Conservation (phyloP, 1,140 invertebrate genomes). For the Eciton burchellii region DNA sequence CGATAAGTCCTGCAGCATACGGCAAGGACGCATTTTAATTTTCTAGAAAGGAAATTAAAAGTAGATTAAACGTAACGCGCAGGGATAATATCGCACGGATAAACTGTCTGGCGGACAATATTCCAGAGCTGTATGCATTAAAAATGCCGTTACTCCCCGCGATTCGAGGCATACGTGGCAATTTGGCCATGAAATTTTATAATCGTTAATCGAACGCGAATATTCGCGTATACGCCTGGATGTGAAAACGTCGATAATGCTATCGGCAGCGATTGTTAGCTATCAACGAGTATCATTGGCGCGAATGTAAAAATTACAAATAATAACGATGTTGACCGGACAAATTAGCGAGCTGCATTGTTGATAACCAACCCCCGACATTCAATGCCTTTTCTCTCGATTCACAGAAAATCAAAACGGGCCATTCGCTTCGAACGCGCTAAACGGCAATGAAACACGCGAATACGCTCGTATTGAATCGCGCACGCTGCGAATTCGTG, state of each 20-base stretch:
- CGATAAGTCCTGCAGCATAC: background rate
- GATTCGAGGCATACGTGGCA: background rate
- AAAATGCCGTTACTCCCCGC: background rate
- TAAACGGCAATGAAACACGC: conserved; percentile 63
- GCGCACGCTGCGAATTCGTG: conserved; percentile 42
- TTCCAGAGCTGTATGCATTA: background rate
- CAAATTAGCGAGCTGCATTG: conserved; percentile 58
- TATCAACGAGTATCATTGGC: background rate
- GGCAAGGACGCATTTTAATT: background rate
- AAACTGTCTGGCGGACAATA: background rate
- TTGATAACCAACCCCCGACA: conserved; percentile 49
- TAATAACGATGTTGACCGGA: background rate
- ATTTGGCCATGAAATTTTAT: conserved; percentile 7
- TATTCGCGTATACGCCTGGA: background rate
- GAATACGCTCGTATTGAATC: conserved; percentile 38
- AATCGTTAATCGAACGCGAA: background rate
- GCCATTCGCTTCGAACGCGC: conserved; percentile 40
- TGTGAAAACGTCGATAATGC: conserved; percentile 4
- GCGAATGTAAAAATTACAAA: conserved; percentile 27
- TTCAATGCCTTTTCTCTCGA: conserved; percentile 27
- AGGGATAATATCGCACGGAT: background rate
- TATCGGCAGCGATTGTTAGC: conserved; percentile 3
- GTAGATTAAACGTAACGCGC: background rate
- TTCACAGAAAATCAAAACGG: conserved; percentile 57
- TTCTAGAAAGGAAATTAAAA: background rate